These are phyloP conservation scores for Nemoura dubitans DNA, from an alignment of 2,888 invertebrate species.

Conservation along the genomic window DNA sequence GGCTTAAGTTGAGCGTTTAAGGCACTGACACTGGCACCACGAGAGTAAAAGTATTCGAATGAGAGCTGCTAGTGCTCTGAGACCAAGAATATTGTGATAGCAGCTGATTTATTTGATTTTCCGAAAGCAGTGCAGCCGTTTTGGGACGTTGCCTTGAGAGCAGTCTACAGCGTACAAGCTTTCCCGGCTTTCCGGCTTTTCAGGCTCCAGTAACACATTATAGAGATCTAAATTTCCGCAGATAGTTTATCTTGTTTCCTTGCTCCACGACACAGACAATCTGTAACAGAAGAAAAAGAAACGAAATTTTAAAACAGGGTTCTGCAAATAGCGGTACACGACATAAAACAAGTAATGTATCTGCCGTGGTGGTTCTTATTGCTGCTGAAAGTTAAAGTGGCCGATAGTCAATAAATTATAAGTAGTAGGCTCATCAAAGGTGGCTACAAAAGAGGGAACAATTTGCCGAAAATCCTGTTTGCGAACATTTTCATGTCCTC, in stretches of 20 bases:
- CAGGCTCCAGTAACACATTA: not conserved
- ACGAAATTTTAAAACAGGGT: not conserved
- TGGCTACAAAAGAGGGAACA: not conserved
- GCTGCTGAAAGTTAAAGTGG: not conserved
- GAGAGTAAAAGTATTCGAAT: not conserved
- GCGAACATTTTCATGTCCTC: too few species aligned
- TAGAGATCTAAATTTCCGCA: constrained; percentile 1
- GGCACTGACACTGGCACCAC: not conserved
- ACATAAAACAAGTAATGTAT: not conserved
- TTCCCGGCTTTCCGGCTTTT: too few species aligned
- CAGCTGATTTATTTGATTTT: constrained; percentile 18
- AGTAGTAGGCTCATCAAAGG: not conserved
- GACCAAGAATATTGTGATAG: constrained; percentile 27
- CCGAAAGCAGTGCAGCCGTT: not conserved
- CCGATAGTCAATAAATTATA: not conserved
- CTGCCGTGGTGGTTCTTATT: not conserved
- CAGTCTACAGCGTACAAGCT: not conserved
- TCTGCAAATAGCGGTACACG: not conserved
- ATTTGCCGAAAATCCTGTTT: not conserved
- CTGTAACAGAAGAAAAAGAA: constrained; percentile 13
- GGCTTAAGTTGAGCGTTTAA: not conserved
- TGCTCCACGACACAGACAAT: not conserved
- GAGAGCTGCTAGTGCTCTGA: constrained; percentile 22
- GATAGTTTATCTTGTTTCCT: not conserved
- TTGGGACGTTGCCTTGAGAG: not conserved